Evolutionary conservation across 2,888 invertebrate species (phyloP).

Genomic region (Nomada goodeniana): DNA sequence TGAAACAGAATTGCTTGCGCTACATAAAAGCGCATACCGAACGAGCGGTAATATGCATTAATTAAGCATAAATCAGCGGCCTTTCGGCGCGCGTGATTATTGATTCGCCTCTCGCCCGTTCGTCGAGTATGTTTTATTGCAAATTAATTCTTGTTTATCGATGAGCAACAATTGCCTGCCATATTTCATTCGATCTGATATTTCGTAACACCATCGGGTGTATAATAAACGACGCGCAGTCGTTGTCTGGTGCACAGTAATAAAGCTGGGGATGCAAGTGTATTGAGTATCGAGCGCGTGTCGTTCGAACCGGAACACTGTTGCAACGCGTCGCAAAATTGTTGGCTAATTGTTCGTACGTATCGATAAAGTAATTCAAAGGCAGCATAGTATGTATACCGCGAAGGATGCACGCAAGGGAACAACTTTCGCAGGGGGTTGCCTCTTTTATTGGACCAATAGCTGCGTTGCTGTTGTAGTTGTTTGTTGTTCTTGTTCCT

Average conservation of each 20-base stretch:
- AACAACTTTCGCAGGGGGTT: constrained; percentile 20
- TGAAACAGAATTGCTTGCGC: neutral
- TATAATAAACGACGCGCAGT: constrained; percentile 43
- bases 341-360: constrained; percentile 57
- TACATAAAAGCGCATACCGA: constrained; percentile 6
- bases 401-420: neutral
- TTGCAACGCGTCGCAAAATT: neutral
- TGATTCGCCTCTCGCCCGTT: constrained; percentile 34
- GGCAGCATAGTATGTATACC: neutral
- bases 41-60: constrained; percentile 25
- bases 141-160: constrained; percentile 58
- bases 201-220: constrained; percentile 25
- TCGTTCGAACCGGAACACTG: too few species aligned
- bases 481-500: constrained; percentile 1
- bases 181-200: constrained; percentile 43
- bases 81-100: constrained; percentile 30
- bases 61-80: constrained; percentile 28
- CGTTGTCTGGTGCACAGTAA: constrained; percentile 38
- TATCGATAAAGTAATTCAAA: constrained; percentile 6
- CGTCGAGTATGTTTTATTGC: constrained; percentile 41
- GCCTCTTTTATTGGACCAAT: constrained; percentile 25
- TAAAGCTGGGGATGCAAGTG: constrained; percentile 42
- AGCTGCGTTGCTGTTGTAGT: neutral
- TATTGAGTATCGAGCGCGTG: neutral
- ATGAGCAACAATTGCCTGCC: constrained; percentile 36